These are phyloP conservation scores for Morphnarchus princeps DNA, from an alignment of 2,113 vertebrate species.

Conservation along the genomic window DNA sequence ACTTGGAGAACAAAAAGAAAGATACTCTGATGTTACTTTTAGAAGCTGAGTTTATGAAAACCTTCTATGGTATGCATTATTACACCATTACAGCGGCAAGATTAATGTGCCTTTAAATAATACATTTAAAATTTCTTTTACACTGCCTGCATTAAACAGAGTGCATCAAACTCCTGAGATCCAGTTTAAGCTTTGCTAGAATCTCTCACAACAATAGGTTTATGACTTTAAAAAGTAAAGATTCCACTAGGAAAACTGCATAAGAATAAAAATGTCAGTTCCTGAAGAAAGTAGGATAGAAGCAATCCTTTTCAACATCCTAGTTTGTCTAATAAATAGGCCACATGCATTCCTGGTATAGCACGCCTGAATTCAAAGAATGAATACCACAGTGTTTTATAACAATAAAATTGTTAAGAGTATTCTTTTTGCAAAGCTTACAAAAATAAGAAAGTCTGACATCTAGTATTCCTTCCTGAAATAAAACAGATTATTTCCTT, in stretches of 20 bases:
- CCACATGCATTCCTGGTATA: slow-evolving; percentile 3
- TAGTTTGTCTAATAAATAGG: slow-evolving; percentile 53
- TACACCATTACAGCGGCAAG: slow-evolving; percentile 36
- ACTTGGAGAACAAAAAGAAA: slow-evolving; percentile 61
- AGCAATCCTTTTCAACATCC: slow-evolving; percentile 23
- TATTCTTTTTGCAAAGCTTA: slow-evolving; percentile 9
- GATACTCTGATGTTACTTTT: slow-evolving; percentile 52
- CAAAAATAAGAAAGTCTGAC: not conserved
- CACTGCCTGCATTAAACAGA: slow-evolving; percentile 48
- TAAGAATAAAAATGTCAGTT: slow-evolving; percentile 32
- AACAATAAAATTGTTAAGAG: not conserved
- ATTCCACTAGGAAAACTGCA: slow-evolving; percentile 52
- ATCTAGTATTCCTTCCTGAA: not conserved
- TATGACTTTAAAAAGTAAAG: slow-evolving; percentile 47
- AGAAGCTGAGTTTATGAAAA: slow-evolving; percentile 57
- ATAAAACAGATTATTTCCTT: not conserved
- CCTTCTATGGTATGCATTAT: slow-evolving; percentile 49
- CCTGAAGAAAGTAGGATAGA: slow-evolving; percentile 24
- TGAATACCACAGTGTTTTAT: not conserved
- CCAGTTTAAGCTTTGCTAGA: slow-evolving; percentile 19
- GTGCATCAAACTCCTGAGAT: slow-evolving; percentile 59
- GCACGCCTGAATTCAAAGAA: not conserved
- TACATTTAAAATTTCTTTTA: slow-evolving; percentile 66
- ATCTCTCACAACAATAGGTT: slow-evolving; percentile 55
- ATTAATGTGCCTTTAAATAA: slow-evolving; percentile 64